Base-by-base conservation (phyloP, 1,140 invertebrate genomes). In the Eufriesea mexicana region DNA sequence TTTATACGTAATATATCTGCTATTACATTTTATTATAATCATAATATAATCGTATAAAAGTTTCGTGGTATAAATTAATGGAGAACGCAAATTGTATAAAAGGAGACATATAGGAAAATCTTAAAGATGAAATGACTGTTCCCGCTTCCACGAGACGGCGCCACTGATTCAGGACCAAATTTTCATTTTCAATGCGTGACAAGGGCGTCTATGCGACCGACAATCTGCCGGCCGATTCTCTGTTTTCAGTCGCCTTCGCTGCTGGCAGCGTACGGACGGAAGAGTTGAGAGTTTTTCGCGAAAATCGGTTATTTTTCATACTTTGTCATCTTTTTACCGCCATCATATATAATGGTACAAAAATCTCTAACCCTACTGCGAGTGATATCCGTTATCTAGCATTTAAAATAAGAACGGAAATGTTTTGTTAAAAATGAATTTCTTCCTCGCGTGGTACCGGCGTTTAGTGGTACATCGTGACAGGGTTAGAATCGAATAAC, bases 251-350 rank as follows among this genome's bases (percentile, higher is more conserved):
- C 84, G 77, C 87, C 83, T 85, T 89, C 90, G 90, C 90, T 90
- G 90, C 90, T 90, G 90, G 90, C 90, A 89, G 90, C 89, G 90
- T 89, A 89, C 86, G 90, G 87, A 90, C 84, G 85, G 73, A 79
- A 77, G 71, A 85, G 83, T 76, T 70, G 9, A 51, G 49, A 54
- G 28, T 80, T 81, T 79, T 74, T 70, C 55, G 61, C 35, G 62
- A 12, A 82, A 77, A 76, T 82, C 51, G 35, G 68, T 68, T 84
- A 47, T 57, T 45, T 45, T 72, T 62, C 76, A 20, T 25, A 49
- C 23, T 51, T 12, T 70, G 81, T 78, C 64, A 77, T 49, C n/a
- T 35, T 42, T 47, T 70, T 18, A 62, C 73, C 55, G n/a, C 23
- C n/a, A 16, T 64, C 10, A 28, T 78, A 51, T 70, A 83, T 47